Conservation (phyloP, 92 coral and sea anemone species). For the Zoanthus gigantus region DNA sequence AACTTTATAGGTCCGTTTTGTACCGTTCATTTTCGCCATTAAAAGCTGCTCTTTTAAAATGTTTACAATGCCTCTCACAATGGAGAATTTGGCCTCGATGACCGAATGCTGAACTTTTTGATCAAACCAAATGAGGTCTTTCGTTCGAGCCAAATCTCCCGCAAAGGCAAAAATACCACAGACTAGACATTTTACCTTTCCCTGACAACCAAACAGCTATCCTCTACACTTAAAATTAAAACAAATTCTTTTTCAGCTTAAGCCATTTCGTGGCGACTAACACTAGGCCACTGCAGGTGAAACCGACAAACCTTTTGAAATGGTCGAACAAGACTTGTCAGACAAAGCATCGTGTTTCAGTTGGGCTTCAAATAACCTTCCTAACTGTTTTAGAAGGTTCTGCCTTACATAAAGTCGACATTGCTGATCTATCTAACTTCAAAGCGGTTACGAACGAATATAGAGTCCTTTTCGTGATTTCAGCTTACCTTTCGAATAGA, state of each 20-base stretch:
- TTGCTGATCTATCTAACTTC: constrained; percentile 36
- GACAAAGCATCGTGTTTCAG: constrained; percentile 29
- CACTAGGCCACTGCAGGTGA: constrained; percentile 38
- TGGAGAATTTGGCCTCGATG: not conserved
- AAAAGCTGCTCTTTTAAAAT: not conserved
- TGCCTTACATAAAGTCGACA: constrained; percentile 10
- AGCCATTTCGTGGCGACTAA: not conserved
- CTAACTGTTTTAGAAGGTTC: constrained; percentile 22
- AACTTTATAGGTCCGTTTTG: not conserved
- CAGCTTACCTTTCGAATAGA: constrained; percentile 96
- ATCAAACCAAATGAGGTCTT: not conserved
- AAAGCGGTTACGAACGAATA: constrained; percentile 4
- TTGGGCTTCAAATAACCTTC: constrained; percentile 10
- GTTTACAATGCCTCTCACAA: not conserved
- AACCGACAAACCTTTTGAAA: constrained; percentile 6
- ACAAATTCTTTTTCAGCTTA: not conserved
- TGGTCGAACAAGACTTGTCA: constrained; percentile 7
- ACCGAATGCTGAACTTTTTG: not conserved
- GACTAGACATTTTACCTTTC: not conserved
- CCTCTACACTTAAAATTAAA: not conserved
- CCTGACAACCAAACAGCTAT: not conserved
- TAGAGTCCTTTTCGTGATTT: not conserved
- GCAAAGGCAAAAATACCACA: not conserved
- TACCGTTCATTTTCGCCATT: not conserved
- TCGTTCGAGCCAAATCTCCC: not conserved